Conservation (phyloP, 2,888 invertebrate genomes). For the Strigamia transsilvanica region DNA sequence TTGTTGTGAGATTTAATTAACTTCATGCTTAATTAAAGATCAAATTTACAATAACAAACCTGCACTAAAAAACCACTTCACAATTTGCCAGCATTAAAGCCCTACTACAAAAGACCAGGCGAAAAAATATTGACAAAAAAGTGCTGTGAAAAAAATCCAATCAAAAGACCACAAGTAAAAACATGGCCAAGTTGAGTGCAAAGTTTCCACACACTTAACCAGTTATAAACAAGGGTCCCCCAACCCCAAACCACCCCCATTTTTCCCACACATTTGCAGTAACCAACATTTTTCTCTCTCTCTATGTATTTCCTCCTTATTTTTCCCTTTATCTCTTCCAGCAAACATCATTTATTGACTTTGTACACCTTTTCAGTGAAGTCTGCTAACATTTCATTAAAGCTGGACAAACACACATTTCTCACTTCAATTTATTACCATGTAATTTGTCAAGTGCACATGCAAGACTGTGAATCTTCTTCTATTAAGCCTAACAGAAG, state of each 20-base stretch:
- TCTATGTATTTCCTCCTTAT: no score
- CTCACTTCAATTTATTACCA: not conserved
- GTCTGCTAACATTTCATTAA: not conserved
- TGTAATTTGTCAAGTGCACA: slow-evolving; percentile 20
- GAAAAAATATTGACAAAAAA: not conserved
- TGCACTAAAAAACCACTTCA: not conserved
- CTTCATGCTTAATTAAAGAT: not conserved
- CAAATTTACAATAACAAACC: not conserved
- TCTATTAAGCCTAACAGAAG: not conserved
- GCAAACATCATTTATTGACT: not conserved
- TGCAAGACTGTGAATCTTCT: not conserved
- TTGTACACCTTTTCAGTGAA: not conserved
- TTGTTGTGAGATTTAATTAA: not conserved
- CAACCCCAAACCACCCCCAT: not conserved
- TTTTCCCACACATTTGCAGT: not conserved
- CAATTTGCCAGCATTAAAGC: not conserved
- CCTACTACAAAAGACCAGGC: not conserved
- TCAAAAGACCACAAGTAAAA: not conserved
- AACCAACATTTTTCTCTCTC: no score
- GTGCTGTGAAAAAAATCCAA: not conserved
- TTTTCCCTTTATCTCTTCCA: no score
- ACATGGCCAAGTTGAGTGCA: slow-evolving; percentile 10
- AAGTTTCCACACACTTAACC: slow-evolving; percentile 5
- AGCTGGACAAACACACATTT: slow-evolving; percentile 2
- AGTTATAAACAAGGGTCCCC: not conserved